phyloP scores from a whole-genome alignment of 2,888 invertebrate species.

The Ectemnius cavifrons region DNA sequence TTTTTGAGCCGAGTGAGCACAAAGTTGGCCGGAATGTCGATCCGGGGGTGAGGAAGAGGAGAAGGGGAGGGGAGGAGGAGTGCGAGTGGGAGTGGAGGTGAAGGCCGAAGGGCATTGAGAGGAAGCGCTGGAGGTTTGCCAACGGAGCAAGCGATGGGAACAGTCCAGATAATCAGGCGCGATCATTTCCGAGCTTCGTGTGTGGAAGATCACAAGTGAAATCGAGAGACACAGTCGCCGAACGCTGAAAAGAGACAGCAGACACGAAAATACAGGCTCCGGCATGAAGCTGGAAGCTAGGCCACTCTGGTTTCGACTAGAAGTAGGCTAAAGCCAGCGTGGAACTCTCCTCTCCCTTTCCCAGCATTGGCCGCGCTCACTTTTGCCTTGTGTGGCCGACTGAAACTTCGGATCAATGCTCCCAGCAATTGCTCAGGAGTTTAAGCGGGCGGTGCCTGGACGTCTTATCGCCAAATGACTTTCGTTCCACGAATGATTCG shows the following conservation, averaged over 20 bases:
- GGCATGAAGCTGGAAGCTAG: background rate
- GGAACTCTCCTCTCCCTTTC: conserved; percentile 39
- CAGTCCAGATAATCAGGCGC: conserved; percentile 62
- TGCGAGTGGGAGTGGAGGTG: conserved; percentile 1
- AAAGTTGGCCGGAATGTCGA: conserved; percentile 57
- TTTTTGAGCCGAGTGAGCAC: conserved; percentile 45
- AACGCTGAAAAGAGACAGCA: background rate
- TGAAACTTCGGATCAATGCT: conserved; percentile 61
- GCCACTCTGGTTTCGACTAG: conserved; percentile 4
- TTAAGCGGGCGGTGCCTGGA: conserved; percentile 44
- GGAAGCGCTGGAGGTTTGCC: conserved; percentile 56
- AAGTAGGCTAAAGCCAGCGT: conserved; percentile 52
- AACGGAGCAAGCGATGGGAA: conserved; percentile 51
- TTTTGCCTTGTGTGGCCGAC: conserved; percentile 43
- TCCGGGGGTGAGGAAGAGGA: conserved; percentile 10
- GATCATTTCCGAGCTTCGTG: conserved; percentile 49
- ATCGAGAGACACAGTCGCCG: conserved; percentile 1
- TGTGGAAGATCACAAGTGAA: conserved; percentile 7
- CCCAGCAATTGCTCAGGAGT: conserved; percentile 55
- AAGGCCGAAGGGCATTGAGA: conserved; percentile 10
- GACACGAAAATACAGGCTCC: conserved; percentile 15
- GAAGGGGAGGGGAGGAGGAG: background rate
- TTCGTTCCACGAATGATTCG: conserved; percentile 51
- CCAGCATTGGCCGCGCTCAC: too few species aligned
- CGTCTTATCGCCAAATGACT: conserved; percentile 58